Conservation (phyloP, 2,888 invertebrate genomes). For the Tiphia femorata region DNA sequence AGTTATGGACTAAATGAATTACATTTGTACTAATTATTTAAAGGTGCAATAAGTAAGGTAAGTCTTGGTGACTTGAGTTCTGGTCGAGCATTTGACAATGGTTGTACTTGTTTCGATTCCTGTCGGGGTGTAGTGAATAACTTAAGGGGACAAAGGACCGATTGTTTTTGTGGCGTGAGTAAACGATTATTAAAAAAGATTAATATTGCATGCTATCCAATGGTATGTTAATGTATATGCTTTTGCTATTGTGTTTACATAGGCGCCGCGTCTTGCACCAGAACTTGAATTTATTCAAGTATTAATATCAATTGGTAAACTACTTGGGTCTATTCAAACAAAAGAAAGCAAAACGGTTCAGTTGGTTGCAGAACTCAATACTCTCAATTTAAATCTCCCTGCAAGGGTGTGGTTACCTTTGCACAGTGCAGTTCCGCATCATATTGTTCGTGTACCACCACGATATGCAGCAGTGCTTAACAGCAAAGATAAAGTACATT, state of each 20-base stretch:
- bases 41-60: slow-evolving; percentile 72
- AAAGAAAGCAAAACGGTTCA: slow-evolving; percentile 94
- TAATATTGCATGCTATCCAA: slow-evolving; percentile 1
- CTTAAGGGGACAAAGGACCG: slow-evolving; percentile 81
- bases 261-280: slow-evolving; percentile 86
- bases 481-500: slow-evolving; percentile 91
- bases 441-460: slow-evolving; percentile 96
- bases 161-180: slow-evolving; percentile 82
- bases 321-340: slow-evolving; percentile 83
- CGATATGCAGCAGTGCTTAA: slow-evolving; percentile 98
- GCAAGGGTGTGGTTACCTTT: slow-evolving; percentile 98
- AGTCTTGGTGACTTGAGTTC: slow-evolving; percentile 92
- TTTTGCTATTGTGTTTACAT: slow-evolving; percentile 19
- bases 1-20: not conserved
- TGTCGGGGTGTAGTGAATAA: slow-evolving; percentile 85
- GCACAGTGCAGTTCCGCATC: slow-evolving; percentile 86
- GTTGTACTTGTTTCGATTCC: slow-evolving; percentile 92
- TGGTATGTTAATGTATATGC: not conserved
- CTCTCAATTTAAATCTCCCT: slow-evolving; percentile 96
- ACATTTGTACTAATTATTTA: slow-evolving; percentile 7
- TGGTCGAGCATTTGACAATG: slow-evolving; percentile 96
- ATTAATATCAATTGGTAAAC: slow-evolving; percentile 88
- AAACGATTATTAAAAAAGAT: not conserved
- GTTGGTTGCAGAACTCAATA: slow-evolving; percentile 91
- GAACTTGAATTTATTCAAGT: slow-evolving; percentile 90